A percentile compares a stretch with the other conserved stretches of the same genome.
Conservation (phyloP, 2,888 invertebrate species). For the Sarcophaga subvicina region DNA sequence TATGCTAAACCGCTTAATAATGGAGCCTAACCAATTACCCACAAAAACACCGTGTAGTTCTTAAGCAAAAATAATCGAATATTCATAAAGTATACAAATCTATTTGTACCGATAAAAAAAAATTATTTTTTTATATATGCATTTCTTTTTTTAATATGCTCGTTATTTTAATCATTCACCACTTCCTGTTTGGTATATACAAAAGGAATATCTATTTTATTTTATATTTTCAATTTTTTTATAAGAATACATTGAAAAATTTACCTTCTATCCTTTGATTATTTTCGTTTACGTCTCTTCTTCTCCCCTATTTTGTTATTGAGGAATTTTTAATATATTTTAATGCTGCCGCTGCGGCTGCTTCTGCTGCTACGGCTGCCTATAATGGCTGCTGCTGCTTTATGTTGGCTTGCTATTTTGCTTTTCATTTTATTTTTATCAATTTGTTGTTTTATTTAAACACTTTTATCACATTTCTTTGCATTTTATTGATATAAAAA, state of each 20-base stretch:
- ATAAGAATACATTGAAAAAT: not conserved
- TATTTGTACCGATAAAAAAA: not conserved
- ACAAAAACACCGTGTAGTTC: not conserved
- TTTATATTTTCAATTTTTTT: not conserved
- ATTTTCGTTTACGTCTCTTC: constrained; percentile 37
- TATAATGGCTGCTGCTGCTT: constrained; percentile 54
- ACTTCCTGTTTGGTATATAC: constrained; percentile 26
- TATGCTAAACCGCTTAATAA: no score
- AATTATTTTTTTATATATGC: not conserved
- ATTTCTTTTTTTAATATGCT: not conserved
- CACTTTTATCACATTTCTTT: constrained; percentile 60
- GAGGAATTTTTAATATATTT: constrained; percentile 57
- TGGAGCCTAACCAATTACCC: not conserved
- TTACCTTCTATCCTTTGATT: constrained; percentile 63
- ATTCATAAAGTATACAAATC: constrained; percentile 14
- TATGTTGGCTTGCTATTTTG: constrained; percentile 52
- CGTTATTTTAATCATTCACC: not conserved
- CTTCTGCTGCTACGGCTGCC: constrained; percentile 44
- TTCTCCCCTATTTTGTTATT: constrained; percentile 55
- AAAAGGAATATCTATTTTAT: not conserved
- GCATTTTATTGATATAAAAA: constrained; percentile 51
- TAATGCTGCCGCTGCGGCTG: constrained; percentile 50
- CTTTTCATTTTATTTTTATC: constrained; percentile 49
- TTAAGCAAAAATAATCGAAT: not conserved
- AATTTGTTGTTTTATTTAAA: constrained; percentile 23